These are phyloP conservation scores for Pipra filicauda DNA, from an alignment of 2,113 vertebrate genomes.

Conservation along the genomic window DNA sequence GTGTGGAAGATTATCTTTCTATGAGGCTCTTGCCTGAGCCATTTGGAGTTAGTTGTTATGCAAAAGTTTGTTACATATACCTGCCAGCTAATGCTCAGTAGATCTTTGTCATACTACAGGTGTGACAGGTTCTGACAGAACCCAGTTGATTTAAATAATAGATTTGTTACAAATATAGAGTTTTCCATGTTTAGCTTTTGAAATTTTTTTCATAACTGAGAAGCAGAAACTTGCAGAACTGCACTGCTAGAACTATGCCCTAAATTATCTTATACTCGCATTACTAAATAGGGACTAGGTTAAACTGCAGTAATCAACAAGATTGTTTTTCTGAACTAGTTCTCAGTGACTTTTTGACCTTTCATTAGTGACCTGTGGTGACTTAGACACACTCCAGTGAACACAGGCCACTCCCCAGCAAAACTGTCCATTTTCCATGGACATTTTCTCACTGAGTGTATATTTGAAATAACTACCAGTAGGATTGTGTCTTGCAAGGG, in stretches of 20 bases:
- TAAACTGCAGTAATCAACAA: not conserved
- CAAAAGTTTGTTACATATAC: not conserved
- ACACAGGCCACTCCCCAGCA: not conserved
- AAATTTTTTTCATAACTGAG: not conserved
- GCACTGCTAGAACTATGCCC: not conserved
- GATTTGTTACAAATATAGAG: not conserved
- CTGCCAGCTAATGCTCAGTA: not conserved
- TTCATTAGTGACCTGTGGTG: not conserved
- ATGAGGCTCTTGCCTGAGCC: not conserved
- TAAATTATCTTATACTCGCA: fast-evolving
- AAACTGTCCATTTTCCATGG: not conserved
- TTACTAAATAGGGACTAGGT: not conserved
- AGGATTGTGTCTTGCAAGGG: not conserved
- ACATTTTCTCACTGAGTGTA: not conserved
- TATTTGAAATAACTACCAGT: not conserved
- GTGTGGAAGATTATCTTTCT: not conserved
- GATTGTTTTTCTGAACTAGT: not conserved
- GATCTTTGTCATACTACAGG: not conserved
- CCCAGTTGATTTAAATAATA: not conserved
- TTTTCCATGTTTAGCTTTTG: not conserved
- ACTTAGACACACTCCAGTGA: not conserved
- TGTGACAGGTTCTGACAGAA: not conserved
- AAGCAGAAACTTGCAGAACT: not conserved
- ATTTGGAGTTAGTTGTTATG: not conserved
- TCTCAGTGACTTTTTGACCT: not conserved